Base-by-base conservation (phyloP, 2,888 invertebrate genomes). In the Drymonia ruficornis region DNA sequence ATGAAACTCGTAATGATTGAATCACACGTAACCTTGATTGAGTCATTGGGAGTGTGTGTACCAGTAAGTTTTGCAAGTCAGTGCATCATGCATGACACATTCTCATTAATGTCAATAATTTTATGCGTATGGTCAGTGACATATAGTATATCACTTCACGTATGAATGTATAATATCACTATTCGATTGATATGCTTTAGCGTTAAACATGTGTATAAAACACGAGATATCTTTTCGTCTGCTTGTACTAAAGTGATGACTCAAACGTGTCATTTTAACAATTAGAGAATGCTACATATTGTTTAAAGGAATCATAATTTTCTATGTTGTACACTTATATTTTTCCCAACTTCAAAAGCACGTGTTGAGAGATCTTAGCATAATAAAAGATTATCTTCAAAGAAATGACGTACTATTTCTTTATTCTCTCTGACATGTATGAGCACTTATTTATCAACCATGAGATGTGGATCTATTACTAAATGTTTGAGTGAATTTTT, bases 1-100 rank as follows among this genome's bases (percentile, higher is more conserved):
- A 67, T 70, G 55, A 36, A 70, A 66, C 71, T 65, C 40, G 68
- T 65, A 66, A 63, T 50, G 31, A 59, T 69, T 63, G 60, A 43
- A 43, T 19, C 46, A 46, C 16, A 7, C 7, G 12, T 18, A 6
- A 42, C 18, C 40, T 11, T 40, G 16, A 12, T 31, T 31, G 42
- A 42, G 52, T 36, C 29, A 54, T 50, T 16, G 44, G 19, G 38
- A 49, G 45, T 47, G 43, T 47, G 36, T 52, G 53, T 49, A 36
- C 2, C 31, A 34, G n/a, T 38, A 53, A 56, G 11, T 48, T 28
- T 51, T 47, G 50, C 50, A 6, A 4, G 23, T 23, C 23, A 23
- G 23, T 23, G 23, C 23, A 23, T 53, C 55, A 54, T 55, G 34
- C 42, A 43, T 65, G 66, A 63, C 63, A 56, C 54, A 59, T 38